Evolutionary conservation across 2,113 vertebrate genomes (phyloP).

Genomic region (Odocoileus hemionus): DNA sequence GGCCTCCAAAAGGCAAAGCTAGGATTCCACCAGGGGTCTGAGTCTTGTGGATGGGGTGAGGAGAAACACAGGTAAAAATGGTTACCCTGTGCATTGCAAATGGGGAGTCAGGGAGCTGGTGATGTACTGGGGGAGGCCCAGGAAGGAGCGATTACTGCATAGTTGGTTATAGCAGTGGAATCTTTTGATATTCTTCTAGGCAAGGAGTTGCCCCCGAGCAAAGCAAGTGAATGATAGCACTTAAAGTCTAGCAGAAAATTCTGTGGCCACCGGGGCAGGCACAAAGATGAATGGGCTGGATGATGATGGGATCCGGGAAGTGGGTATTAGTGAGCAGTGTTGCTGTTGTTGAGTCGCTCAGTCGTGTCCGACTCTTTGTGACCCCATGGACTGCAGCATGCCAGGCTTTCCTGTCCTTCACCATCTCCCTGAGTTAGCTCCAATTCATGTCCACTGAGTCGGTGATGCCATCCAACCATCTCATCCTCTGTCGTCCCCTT

Average conservation of each 20-base stretch:
- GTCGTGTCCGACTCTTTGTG: background rate
- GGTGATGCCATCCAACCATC: background rate
- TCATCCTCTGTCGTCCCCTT: background rate
- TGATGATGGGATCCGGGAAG: background rate
- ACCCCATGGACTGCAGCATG: background rate
- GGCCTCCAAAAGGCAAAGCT: background rate
- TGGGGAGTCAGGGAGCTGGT: background rate
- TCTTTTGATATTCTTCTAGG: background rate
- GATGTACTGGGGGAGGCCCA: rapidly evolving
- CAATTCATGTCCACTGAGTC: background rate
- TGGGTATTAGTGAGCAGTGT: background rate
- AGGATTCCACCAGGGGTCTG: background rate
- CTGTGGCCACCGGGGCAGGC: background rate
- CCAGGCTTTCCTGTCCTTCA: background rate
- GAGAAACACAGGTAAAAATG: background rate
- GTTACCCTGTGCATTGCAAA: rapidly evolving
- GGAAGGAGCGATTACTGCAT: background rate
- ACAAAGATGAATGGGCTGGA: background rate
- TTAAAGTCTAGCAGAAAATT: background rate
- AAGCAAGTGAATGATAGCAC: background rate
- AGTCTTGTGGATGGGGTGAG: too few species aligned
- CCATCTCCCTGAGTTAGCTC: background rate
- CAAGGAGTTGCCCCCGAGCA: background rate
- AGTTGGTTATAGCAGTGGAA: rapidly evolving
- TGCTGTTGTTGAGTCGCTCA: background rate